Evolutionary conservation across 2,113 vertebrate species (phyloP), one percentile per base, ranked within the genome.

Genomic region (Marcusenius ussheri): DNA sequence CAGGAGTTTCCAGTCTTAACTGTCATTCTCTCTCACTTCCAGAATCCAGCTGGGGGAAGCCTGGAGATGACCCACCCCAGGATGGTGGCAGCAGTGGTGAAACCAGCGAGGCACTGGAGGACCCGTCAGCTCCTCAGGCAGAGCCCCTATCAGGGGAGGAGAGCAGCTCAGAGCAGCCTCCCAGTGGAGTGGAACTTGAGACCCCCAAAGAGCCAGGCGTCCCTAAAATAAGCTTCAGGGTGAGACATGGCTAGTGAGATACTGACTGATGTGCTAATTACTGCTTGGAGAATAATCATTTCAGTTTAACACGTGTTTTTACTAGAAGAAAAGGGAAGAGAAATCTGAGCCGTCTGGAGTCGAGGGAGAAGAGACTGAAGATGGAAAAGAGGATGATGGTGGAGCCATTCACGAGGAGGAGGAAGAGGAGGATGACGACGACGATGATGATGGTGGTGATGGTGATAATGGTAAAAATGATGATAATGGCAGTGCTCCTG

Each of bases 11-110:
- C 35, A 7, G 45, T 31, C 47, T 27, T 87, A 10, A 51, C 19
- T 3, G 6, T 88, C 3, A 85, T n/a, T 24, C 92, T 35, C 47
- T n/a, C 42, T 58, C 39, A 31, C 49, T 88, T 51, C 66, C 94
- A 99, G 98, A 98, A 92, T 98, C 98, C 90, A 98, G 94, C 1
- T 99, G 98, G 98, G 97, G 98, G 92, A 98, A 97, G 91, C 98
- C 98, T 0, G 95, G 93, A 83, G 96, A 94, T 49, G 96, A 96
- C 5, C 5, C 87, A 8, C 27, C 92, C 0, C 46, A 3, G 6
- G 91, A 91, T 0, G 87, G 74, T 2, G 89, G 94, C 58, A 90
- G 62, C 90, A 50, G 89, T 47, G 84, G 11, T 50, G 74, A 19
- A 53, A 89, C 90, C 47, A 58, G 62, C 86, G 88, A 90, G 90